Evolutionary conservation across 2,113 vertebrate species (phyloP).

Genomic region (Seriola dumerili): DNA sequence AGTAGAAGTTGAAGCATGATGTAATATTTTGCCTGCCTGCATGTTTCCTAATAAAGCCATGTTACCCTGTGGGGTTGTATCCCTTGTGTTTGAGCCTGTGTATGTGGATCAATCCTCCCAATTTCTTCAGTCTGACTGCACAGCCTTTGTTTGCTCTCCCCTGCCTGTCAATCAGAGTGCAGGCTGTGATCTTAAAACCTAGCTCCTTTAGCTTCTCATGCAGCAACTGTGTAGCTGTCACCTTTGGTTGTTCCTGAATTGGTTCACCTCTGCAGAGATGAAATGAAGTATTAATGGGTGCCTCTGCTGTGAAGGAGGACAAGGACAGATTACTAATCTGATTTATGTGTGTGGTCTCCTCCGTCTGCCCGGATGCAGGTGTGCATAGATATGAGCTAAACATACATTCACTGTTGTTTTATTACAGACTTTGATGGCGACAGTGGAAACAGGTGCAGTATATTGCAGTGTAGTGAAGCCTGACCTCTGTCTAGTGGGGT

Average conservation of each 20-base stretch:
- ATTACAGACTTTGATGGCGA: constrained; percentile 27
- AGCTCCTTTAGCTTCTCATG: constrained; percentile 27
- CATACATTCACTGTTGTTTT: constrained; percentile 21
- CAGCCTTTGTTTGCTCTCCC: constrained; percentile 49
- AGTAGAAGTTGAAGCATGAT: neutral
- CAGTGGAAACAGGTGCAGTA: constrained; percentile 45
- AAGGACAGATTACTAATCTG: constrained; percentile 60
- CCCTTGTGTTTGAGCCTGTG: constrained; percentile 17
- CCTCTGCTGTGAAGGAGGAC: constrained; percentile 53
- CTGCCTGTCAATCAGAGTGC: constrained; percentile 56
- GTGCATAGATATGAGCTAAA: constrained; percentile 44
- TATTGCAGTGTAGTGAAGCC: constrained; percentile 31
- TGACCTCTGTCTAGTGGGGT: constrained; percentile 27
- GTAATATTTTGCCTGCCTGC: neutral
- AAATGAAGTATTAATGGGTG: constrained; percentile 62
- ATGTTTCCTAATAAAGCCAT: constrained; percentile 15
- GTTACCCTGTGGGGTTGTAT: constrained; percentile 1
- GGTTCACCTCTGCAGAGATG: constrained; percentile 41
- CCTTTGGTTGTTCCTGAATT: constrained; percentile 42
- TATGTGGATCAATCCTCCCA: constrained; percentile 23
- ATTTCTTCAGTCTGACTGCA: constrained; percentile 28
- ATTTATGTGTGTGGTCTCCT: constrained; percentile 59
- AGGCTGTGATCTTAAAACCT: constrained; percentile 20
- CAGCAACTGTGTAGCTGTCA: constrained; percentile 26
- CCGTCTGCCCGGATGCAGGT: constrained; percentile 52